Evolutionary conservation across 2,797 vertebrate genomes (phyloP).

Genomic region (Buceros bicornis): DNA sequence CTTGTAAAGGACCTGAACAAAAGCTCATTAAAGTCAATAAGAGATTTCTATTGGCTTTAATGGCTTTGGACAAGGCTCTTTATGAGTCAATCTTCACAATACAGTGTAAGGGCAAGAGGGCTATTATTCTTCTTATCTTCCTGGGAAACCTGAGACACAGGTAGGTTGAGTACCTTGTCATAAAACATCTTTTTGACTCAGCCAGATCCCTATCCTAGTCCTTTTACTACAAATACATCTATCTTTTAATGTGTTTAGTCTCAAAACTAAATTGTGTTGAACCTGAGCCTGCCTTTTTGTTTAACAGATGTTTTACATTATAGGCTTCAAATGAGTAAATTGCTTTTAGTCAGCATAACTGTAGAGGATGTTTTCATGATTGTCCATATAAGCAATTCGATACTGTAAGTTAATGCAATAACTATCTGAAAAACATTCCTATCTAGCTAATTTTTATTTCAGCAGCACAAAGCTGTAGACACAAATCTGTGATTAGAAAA

Average conservation of each 20-base stretch:
- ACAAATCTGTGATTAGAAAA: background rate
- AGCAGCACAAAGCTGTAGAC: background rate
- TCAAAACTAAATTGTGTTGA: background rate
- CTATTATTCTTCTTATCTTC: background rate
- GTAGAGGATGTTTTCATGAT: background rate
- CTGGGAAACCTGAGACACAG: background rate
- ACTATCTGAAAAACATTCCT: background rate
- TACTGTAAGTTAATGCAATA: background rate
- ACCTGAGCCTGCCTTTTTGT: background rate
- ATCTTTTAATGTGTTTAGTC: background rate
- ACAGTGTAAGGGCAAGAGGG: background rate
- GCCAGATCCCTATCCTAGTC: background rate
- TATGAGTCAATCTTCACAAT: conserved; percentile 18
- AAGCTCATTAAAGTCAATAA: conserved; percentile 29
- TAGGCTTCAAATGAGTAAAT: background rate
- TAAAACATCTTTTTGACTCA: background rate
- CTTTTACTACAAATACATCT: background rate
- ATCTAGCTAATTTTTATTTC: background rate
- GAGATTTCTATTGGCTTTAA: conserved; percentile 27
- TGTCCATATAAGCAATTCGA: background rate
- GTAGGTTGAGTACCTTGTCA: background rate
- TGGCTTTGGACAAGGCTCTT: background rate
- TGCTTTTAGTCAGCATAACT: background rate
- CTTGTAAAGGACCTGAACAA: conserved; percentile 1
- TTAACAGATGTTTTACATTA: background rate